A percentile compares a stretch with the other conserved stretches of the same genome.
Evolutionary conservation across 2,113 vertebrate species (phyloP).

Genomic region (Aptenodytes forsteri): DNA sequence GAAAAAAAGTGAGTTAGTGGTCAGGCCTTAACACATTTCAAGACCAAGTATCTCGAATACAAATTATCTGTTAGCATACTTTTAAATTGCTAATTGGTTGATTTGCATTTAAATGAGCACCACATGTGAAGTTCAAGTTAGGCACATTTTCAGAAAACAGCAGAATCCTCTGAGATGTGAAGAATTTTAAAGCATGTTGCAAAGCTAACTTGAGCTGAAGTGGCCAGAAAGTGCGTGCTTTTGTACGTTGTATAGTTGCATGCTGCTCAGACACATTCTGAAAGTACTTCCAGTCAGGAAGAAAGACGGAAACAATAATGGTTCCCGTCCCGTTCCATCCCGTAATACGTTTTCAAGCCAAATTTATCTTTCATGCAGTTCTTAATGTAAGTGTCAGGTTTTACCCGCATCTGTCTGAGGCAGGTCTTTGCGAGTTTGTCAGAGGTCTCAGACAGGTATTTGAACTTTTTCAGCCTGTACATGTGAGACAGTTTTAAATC

Average conservation of each 20-base stretch:
- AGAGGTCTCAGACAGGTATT: not conserved
- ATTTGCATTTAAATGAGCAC: conserved; percentile 53
- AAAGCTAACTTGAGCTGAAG: not conserved
- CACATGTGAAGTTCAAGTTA: conserved; percentile 33
- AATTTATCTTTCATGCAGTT: not conserved
- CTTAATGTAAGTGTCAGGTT: not conserved
- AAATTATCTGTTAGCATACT: conserved; percentile 21
- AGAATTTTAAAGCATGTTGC: not conserved
- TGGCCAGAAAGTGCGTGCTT: not conserved
- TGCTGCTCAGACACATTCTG: not conserved
- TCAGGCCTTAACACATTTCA: not conserved
- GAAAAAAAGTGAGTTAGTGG: not conserved
- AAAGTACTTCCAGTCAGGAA: not conserved
- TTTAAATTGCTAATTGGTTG: conserved; percentile 47
- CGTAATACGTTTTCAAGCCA: not conserved
- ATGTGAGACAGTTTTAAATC: not conserved
- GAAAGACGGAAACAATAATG: not conserved
- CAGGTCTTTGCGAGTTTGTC: not conserved
- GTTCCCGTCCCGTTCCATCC: not conserved
- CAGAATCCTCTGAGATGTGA: not conserved
- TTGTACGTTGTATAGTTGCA: not conserved
- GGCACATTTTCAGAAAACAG: conserved; percentile 18
- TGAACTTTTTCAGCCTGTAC: not conserved
- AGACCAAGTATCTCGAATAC: not conserved
- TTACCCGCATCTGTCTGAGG: not conserved